Evolutionary conservation across 2,888 invertebrate genomes (phyloP), one percentile per base, ranked within the genome.

Genomic region (Drosophila emarginata): DNA sequence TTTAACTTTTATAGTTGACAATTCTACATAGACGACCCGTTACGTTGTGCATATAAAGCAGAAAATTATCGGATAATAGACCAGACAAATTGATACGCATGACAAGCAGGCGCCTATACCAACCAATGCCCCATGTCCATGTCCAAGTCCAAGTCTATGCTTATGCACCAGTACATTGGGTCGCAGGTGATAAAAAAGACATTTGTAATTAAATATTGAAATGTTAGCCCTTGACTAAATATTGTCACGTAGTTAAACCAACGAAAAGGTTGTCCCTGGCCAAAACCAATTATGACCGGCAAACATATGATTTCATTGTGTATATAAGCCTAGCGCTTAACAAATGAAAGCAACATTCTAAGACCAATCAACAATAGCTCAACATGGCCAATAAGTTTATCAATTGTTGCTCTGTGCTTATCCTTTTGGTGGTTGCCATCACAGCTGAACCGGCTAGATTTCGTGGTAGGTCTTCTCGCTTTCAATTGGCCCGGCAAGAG

Each of bases 331-430:
- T 21, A 4, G 6, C 36, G 64, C 37, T 52, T 54, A 63, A 21
- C 64, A 40, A 11, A 28, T 14, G 32, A 64, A 28, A 75, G 65
- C 79, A 86, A 64, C 87, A 84, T 86, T 84, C 88, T 88, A 78
- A 68, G 54, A 66, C 59, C 59, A 78, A 21, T 56, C 74, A 72
- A 54, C 80, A 77, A 54, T 39, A 76, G 75, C 67, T 69, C 72
- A 82, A 80, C 74, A 89, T 89, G 89, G 79, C 79, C 64, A 75
- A 87, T 64, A 87, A 87, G 66, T 74, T 76, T 45, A 82, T 45
- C 4, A 45, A 21, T 12, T 45, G 67, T 72, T 68, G 67, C 67
- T 67, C 82, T 56, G 52, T 82, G 67, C 66, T 87, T 59, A 75
- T 83, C 21, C 45, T 45, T 65, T 63, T 90, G 52, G 69, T 77